Conservation (phyloP, 2,113 vertebrate species). For the Galemys pyrenaicus region DNA sequence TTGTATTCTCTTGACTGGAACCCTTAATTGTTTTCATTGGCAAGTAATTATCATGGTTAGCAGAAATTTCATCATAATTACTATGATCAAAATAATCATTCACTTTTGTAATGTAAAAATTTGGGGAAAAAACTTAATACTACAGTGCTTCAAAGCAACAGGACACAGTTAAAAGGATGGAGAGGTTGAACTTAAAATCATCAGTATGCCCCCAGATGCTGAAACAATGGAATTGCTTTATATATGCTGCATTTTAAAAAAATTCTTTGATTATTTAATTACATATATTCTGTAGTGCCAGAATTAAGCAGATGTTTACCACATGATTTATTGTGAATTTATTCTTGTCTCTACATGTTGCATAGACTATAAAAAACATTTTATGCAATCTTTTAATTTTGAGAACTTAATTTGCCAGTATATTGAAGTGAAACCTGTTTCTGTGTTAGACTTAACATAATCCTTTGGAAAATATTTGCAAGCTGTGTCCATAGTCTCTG, state of each 20-base stretch:
- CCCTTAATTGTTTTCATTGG: background rate
- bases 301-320: conserved; percentile 43
- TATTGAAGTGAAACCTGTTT: conserved; percentile 4
- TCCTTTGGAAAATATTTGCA: background rate
- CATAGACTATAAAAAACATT: background rate
- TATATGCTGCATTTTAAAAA: background rate
- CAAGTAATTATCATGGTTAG: background rate
- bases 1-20: background rate
- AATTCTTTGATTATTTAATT: conserved; percentile 36
- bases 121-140: background rate
- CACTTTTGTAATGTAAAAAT: background rate
- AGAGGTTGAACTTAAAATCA: background rate
- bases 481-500: background rate
- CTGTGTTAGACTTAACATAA: conserved; percentile 7
- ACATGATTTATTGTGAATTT: conserved; percentile 31
- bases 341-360: conserved; percentile 44
- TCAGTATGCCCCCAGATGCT: background rate
- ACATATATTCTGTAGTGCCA: background rate
- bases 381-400: conserved; percentile 1
- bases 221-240: background rate
- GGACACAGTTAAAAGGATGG: background rate
- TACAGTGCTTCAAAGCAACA: background rate
- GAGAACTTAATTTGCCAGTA: background rate
- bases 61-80: conserved; percentile 25
- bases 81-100: background rate